A percentile compares a stretch with the other conserved stretches of the same genome.
These are phyloP conservation scores for Bubalus kerabau DNA, from an alignment of 2,113 vertebrate species.

Conservation along the genomic window DNA sequence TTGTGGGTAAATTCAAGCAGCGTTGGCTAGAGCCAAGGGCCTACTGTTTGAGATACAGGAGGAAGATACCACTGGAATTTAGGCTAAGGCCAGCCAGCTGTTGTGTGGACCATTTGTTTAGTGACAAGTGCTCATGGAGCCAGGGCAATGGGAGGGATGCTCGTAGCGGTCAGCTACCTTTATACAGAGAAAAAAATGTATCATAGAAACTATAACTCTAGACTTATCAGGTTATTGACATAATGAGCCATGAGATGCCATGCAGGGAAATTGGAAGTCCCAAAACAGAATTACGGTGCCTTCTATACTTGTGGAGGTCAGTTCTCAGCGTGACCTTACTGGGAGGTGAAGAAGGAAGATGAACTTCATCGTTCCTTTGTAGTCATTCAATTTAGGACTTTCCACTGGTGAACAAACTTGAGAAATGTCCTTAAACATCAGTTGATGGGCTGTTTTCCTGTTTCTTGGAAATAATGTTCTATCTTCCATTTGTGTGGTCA, in stretches of 20 bases:
- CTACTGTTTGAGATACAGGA: neutral
- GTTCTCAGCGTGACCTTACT: neutral
- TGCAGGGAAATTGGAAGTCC: neutral
- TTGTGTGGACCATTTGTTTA: neutral
- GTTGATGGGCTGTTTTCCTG: neutral
- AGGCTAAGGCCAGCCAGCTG: neutral
- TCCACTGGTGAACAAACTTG: neutral
- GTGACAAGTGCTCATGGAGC: neutral
- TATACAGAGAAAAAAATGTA: neutral
- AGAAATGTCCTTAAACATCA: neutral
- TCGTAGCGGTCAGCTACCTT: neutral
- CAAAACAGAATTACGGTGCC: rapidly evolving
- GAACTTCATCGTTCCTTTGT: neutral
- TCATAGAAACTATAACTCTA: neutral
- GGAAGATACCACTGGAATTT: neutral
- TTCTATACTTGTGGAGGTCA: neutral
- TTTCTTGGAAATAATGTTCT: neutral
- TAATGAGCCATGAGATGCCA: neutral
- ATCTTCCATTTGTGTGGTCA: neutral
- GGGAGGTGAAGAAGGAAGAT: neutral
- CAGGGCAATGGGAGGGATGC: neutral
- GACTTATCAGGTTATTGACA: neutral
- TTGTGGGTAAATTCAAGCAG: neutral
- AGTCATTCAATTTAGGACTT: neutral
- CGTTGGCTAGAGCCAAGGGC: neutral